Conservation (phyloP, 2,797 vertebrate genomes). For the Oreochromis mossambicus region DNA sequence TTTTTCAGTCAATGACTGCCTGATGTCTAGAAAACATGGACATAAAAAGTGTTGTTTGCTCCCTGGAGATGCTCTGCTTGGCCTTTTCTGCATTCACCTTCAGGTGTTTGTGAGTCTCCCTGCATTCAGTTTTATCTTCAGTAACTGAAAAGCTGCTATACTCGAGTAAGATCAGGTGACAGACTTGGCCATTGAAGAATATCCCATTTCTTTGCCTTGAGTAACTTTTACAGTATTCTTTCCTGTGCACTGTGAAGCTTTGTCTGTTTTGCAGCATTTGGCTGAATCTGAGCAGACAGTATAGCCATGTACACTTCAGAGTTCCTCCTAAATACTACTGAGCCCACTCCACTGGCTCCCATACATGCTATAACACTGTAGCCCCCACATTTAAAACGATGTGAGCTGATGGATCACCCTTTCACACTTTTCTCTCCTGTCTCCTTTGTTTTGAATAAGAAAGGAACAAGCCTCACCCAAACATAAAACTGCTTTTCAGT, state of each 20-base stretch:
- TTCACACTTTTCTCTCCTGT: neutral
- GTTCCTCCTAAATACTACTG: neutral
- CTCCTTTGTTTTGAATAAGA: neutral
- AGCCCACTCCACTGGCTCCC: neutral
- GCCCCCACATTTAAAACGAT: neutral
- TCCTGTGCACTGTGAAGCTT: neutral
- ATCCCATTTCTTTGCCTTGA: neutral
- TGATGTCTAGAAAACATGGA: neutral
- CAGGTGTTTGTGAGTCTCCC: neutral
- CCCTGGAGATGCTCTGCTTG: neutral
- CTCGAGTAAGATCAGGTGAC: neutral
- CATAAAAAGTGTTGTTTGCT: neutral
- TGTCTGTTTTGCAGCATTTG: neutral
- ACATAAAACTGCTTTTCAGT: neutral
- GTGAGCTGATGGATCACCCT: neutral
- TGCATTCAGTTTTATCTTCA: neutral
- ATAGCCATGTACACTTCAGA: neutral
- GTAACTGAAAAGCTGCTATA: neutral
- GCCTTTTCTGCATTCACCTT: neutral
- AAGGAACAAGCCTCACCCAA: no score
- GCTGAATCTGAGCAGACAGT: neutral
- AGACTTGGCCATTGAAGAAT: neutral
- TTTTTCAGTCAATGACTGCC: neutral
- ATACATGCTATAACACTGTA: neutral
- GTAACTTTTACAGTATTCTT: neutral